Evolutionary conservation across 2,888 invertebrate species (phyloP).

Genomic region (Deroplatys truncata): DNA sequence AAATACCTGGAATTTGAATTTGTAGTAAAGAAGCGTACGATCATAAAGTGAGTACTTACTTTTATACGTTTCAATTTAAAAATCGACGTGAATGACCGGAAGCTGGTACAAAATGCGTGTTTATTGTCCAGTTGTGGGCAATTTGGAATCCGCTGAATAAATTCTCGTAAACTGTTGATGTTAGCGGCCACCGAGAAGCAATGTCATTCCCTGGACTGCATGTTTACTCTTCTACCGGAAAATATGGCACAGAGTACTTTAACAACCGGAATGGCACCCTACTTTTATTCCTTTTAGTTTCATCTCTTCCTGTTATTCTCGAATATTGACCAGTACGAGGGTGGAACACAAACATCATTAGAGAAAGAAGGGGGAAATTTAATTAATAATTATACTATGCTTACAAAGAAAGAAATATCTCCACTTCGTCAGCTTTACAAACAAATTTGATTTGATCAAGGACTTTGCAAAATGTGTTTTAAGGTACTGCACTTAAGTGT

Average conservation of each 20-base stretch:
- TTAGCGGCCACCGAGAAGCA: background rate
- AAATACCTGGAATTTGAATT: too few species aligned
- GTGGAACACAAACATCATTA: background rate
- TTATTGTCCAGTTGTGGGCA: background rate
- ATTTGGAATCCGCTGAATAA: background rate
- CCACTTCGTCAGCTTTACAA: background rate
- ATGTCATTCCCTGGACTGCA: background rate
- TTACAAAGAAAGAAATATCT: background rate
- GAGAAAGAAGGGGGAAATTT: background rate
- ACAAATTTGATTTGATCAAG: background rate
- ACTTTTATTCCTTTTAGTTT: too few species aligned
- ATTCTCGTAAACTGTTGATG: background rate
- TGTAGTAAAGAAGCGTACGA: too few species aligned
- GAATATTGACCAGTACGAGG: background rate
- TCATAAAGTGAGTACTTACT: too few species aligned
- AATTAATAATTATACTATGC: background rate
- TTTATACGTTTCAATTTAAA: too few species aligned
- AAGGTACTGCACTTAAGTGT: too few species aligned
- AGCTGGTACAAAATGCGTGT: background rate
- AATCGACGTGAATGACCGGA: background rate
- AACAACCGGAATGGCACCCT: background rate
- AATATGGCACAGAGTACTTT: background rate
- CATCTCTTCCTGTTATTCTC: background rate
- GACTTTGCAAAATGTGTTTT: background rate
- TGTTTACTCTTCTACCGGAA: background rate